These are phyloP conservation scores for Ladona fulva DNA, from an alignment of 1,140 invertebrate genomes.

Conservation along the genomic window DNA sequence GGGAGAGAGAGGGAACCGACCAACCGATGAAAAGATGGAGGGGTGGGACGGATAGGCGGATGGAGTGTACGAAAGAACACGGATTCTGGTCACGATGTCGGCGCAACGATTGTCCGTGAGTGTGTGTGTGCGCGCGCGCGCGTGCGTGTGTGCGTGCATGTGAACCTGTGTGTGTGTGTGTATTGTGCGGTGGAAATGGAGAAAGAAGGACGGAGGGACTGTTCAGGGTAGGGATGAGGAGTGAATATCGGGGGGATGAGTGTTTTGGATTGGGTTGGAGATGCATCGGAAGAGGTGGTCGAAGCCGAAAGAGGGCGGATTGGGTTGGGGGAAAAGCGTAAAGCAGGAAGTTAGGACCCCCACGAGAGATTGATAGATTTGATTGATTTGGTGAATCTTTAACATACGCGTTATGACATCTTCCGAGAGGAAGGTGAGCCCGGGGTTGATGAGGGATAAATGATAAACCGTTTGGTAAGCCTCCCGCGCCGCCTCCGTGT, in stretches of 20 bases:
- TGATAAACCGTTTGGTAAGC: not conserved
- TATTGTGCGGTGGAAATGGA: not conserved
- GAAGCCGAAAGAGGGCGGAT: not conserved
- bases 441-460: not conserved
- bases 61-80: not conserved
- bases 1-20: not conserved
- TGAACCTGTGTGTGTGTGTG: not conserved
- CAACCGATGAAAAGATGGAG: not conserved
- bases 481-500: not conserved
- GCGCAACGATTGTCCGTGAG: not conserved
- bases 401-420: not conserved
- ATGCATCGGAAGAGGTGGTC: not conserved
- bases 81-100: not conserved
- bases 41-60: not conserved
- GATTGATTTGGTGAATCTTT: slow-evolving; percentile 13
- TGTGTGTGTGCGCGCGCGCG: not conserved
- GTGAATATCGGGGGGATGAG: too few species aligned
- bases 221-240: too few species aligned
- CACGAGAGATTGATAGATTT: slow-evolving; percentile 11
- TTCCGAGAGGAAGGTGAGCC: not conserved
- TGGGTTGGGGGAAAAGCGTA: not conserved
- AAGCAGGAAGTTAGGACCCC: not conserved
- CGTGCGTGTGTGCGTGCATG: not conserved
- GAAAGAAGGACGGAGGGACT: not conserved
- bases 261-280: too few species aligned